phyloP scores from a whole-genome alignment of 64 coral and sea anemone genomes.

The Orbicella faveolata region DNA sequence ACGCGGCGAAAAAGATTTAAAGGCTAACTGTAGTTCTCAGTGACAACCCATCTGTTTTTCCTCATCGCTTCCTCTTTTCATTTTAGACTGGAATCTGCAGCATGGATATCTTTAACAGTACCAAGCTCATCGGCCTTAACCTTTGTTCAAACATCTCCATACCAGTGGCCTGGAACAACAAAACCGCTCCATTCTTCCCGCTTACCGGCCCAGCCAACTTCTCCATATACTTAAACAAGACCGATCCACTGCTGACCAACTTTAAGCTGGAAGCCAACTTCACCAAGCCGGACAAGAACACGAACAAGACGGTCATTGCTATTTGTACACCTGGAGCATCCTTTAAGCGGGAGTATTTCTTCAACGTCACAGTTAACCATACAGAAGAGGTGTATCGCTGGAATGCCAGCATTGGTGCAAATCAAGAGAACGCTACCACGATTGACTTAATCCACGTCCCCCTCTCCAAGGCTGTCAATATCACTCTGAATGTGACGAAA shows the following conservation, averaged over 20 bases:
- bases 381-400: slow-evolving; percentile 15
- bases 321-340: slow-evolving; percentile 55
- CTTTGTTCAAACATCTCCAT: slow-evolving; percentile 68
- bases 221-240: slow-evolving; percentile 62
- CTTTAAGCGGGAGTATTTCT: slow-evolving; percentile 34
- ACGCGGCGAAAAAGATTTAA: too few relatives aligned
- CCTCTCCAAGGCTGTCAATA: slow-evolving; percentile 49
- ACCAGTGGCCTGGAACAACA: slow-evolving; percentile 74
- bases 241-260: slow-evolving; percentile 67
- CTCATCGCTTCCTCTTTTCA: background rate
- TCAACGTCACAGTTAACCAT: slow-evolving; percentile 50
- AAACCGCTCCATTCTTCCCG: slow-evolving; percentile 55
- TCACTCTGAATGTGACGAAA: slow-evolving; percentile 56
- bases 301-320: slow-evolving; percentile 62
- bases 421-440: slow-evolving; percentile 40
- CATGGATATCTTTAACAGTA: slow-evolving; percentile 57
- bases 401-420: slow-evolving; percentile 59
- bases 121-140: slow-evolving; percentile 51
- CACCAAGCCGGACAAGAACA: slow-evolving; percentile 3
- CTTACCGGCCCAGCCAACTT: slow-evolving; percentile 68
- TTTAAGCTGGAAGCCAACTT: slow-evolving; percentile 31
- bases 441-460: slow-evolving; percentile 41
- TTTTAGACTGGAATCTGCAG: slow-evolving; percentile 68
- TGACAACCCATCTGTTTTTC: background rate
- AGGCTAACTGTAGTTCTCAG: too few relatives aligned